Percentiles rank a stretch among this genome's conserved stretches.
Conservation (phyloP, 1,140 invertebrate genomes). For the Uloborus diversus region DNA sequence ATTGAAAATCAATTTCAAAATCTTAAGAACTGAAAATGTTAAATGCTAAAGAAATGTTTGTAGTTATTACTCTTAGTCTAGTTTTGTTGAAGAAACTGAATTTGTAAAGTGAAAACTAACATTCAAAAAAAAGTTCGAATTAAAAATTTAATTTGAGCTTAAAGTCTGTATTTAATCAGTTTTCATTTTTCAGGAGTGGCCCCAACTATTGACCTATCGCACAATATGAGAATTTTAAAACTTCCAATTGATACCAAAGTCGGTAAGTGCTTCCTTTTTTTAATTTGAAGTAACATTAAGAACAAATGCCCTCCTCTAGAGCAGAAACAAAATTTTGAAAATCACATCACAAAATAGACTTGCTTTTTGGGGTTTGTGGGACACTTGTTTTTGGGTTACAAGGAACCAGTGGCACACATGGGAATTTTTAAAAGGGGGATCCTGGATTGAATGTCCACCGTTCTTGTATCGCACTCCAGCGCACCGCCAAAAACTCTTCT, state of each 20-base stretch:
- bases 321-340: too few species aligned
- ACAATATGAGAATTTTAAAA: slow-evolving; percentile 61
- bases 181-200: slow-evolving; percentile 50
- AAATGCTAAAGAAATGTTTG: background rate
- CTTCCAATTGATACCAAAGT: slow-evolving; percentile 58
- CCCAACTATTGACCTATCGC: slow-evolving; percentile 60
- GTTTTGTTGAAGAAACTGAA: background rate
- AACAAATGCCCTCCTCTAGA: background rate
- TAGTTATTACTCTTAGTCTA: background rate
- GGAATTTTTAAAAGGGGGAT: too few species aligned
- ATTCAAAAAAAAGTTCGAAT: background rate
- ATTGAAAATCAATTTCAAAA: background rate
- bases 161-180: background rate
- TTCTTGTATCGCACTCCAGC: too few species aligned
- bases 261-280: slow-evolving; percentile 37
- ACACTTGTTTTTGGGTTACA: too few species aligned
- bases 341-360: too few species aligned
- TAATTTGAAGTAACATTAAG: background rate
- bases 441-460: too few species aligned
- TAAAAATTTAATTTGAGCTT: background rate
- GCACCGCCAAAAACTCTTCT: too few species aligned
- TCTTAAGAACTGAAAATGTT: background rate
- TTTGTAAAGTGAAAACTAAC: background rate
- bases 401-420: too few species aligned
- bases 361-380: too few species aligned